Percentiles rank a stretch among this genome's conserved stretches.
Conservation (phyloP, 92 coral and sea anemone species). For the Zoanthus sociatus region DNA sequence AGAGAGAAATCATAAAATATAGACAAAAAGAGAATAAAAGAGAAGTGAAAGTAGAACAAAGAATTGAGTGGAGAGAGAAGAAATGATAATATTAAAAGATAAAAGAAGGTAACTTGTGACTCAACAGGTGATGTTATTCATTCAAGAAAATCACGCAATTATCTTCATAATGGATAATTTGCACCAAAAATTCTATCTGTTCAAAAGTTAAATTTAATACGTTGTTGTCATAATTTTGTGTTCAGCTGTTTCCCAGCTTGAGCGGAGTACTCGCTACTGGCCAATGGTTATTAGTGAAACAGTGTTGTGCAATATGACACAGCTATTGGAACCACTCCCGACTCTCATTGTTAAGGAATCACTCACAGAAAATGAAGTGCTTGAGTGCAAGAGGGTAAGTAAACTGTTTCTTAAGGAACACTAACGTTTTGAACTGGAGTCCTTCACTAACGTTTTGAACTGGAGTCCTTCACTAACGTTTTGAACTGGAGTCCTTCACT, state of each 20-base stretch:
- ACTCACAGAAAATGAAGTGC: slow-evolving; percentile 83
- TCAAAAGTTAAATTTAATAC: neutral
- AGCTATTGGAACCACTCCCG: slow-evolving; percentile 88
- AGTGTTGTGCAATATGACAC: slow-evolving; percentile 87
- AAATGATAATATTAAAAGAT: neutral
- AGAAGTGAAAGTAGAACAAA: neutral
- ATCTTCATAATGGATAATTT: neutral
- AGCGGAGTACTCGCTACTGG: slow-evolving; percentile 96
- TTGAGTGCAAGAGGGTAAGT: slow-evolving; percentile 90
- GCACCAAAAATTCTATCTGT: neutral
- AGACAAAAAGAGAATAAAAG: no score
- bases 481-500: no score
- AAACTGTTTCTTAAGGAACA: no score
- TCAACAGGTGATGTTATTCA: neutral
- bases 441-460: no score
- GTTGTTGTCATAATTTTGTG: neutral
- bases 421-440: no score
- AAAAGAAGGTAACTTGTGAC: neutral
- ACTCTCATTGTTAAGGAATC: slow-evolving; percentile 85
- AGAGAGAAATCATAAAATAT: no score
- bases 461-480: no score
- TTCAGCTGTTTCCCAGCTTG: slow-evolving; percentile 86
- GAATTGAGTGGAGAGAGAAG: neutral
- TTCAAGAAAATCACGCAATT: neutral
- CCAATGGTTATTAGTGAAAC: slow-evolving; percentile 99